Evolutionary conservation across 2,113 vertebrate genomes (phyloP), one percentile per base, ranked within the genome.

Genomic region (Furnarius figulus): DNA sequence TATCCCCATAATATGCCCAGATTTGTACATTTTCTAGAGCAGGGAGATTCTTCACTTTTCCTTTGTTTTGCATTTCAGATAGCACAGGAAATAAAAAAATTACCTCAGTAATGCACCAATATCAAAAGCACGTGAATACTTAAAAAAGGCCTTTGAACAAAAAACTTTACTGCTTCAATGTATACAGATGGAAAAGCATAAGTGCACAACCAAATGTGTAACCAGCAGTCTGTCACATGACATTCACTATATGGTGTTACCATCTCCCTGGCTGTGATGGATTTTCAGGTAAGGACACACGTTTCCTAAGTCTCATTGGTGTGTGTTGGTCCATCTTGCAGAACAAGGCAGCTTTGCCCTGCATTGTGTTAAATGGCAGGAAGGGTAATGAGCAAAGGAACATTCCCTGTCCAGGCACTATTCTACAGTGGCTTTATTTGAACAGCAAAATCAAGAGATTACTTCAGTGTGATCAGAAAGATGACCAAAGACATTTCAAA

Each of bases 151-250:
- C 20, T 74, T 74, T 63, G 23, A 61, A 46, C 25, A 31, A 65
- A 72, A 59, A 40, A 17, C 1, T 33, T 59, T 35, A 56, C 8
- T 8, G 6, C 19, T 90, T 67, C 28, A 30, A 24, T 89, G 30
- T 65, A 65, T 44, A 27, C 12, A 44, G 59, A 39, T 27, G 19
- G 59, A 67, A 63, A 68, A 80, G 35, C 24, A 2, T 6, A 63
- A 50, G 62, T 2, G 0, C 39, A 22, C 35, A 67, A 66, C 18
- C 23, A 42, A 50, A 22, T 0, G 0, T 18, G 14, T 52, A 76
- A 44, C 20, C 9, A 42, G n/a, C 19, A 44, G 20, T 37, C 30
- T 1, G 7, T 33, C 72, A 63, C 33, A 33, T 0, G 0, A 24
- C 47, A 39, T 22, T 65, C 23, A 17, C 19, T 40, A 71, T 22